Conservation (phyloP, 2,113 vertebrate genomes). For the Malurus cyaneus region DNA sequence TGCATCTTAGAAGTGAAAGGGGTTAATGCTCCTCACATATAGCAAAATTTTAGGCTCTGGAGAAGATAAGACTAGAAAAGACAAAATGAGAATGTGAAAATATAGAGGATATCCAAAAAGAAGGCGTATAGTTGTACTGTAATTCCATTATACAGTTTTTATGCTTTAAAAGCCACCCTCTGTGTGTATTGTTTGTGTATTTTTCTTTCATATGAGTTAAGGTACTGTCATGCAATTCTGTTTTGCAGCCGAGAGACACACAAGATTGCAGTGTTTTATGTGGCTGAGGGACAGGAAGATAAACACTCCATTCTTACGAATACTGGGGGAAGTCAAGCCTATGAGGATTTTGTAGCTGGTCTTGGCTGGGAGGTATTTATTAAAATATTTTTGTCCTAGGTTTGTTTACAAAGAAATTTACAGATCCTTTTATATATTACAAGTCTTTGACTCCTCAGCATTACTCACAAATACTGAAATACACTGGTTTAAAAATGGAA, state of each 20-base stretch:
- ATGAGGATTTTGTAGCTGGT: conserved; percentile 97
- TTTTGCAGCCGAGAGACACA: conserved; percentile 92
- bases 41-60: not conserved
- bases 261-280: conserved; percentile 99
- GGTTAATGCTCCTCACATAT: not conserved
- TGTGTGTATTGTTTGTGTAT: not conserved
- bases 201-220: not conserved
- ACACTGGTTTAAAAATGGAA: not conserved
- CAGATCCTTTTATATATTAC: not conserved
- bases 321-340: conserved; percentile 93
- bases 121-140: not conserved
- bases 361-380: conserved; percentile 96
- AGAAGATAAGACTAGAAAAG: not conserved
- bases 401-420: not conserved
- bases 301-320: conserved; percentile 99
- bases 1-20: not conserved
- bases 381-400: not conserved
- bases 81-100: not conserved
- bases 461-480: not conserved
- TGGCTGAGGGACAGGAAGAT: conserved; percentile 98
- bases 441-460: not conserved
- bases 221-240: not conserved
- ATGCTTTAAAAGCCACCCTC: not conserved
- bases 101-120: not conserved
- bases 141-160: not conserved